These are phyloP conservation scores for Coreius guichenoti DNA, from an alignment of 2,797 vertebrate species.

Conservation along the genomic window DNA sequence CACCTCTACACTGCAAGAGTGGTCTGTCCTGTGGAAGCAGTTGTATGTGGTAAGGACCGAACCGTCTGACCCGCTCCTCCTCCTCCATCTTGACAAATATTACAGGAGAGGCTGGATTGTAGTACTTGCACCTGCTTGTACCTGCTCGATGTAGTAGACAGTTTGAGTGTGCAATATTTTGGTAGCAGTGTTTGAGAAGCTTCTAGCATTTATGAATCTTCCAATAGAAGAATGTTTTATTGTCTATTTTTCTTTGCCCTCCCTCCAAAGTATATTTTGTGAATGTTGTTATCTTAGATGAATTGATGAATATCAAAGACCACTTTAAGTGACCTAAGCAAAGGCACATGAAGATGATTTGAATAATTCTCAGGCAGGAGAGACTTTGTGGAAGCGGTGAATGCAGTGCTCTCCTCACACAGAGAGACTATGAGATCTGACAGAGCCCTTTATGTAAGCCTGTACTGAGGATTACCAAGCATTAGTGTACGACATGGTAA, in stretches of 20 bases:
- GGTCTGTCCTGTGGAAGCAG: conserved; percentile 97
- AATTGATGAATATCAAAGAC: conserved; percentile 32
- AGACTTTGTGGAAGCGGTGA: conserved; percentile 42
- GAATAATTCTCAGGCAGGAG: conserved; percentile 49
- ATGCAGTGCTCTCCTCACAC: conserved; percentile 12
- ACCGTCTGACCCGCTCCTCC: neutral
- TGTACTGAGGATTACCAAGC: conserved; percentile 61
- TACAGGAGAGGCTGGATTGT: neutral
- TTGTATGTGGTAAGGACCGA: conserved; percentile 92
- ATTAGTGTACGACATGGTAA: conserved; percentile 60
- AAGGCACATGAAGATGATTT: conserved; percentile 34
- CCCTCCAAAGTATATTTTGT: neutral
- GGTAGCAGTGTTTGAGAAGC: neutral
- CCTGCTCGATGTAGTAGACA: neutral
- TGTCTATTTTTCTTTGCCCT: neutral
- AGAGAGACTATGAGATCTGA: conserved; percentile 67
- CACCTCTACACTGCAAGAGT: conserved; percentile 96
- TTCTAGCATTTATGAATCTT: neutral
- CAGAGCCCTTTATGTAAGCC: conserved; percentile 76
- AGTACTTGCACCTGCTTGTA: neutral
- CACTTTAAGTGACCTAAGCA: conserved; percentile 15
- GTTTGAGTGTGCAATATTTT: neutral
- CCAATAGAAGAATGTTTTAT: neutral
- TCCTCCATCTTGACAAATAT: neutral
- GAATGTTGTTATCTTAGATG: neutral